Conservation (phyloP, 2,113 vertebrate species). For the Elanoides forficatus region DNA sequence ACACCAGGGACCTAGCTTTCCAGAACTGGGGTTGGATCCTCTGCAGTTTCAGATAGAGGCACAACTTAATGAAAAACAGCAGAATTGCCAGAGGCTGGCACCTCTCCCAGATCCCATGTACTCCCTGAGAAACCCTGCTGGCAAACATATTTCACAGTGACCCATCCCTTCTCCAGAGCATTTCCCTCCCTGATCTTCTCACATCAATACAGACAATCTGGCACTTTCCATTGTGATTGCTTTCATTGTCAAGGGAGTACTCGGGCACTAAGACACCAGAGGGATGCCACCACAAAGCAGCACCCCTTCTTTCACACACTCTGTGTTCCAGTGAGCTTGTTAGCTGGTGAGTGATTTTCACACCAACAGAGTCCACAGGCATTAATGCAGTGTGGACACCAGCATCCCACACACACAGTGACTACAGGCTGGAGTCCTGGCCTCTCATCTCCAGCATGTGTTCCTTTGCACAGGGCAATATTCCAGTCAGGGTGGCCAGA, state of each 20-base stretch:
- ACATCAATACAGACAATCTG: background rate
- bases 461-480: background rate
- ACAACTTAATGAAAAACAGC: background rate
- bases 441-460: background rate
- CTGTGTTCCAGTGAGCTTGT: background rate
- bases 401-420: accelerated
- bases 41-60: background rate
- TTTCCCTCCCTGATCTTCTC: background rate
- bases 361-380: background rate
- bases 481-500: background rate
- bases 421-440: background rate
- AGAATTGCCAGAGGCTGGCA: background rate
- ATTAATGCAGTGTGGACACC: background rate
- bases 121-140: background rate
- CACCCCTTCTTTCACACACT: background rate
- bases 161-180: background rate
- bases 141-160: background rate
- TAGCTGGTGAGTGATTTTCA: background rate
- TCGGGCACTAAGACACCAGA: background rate
- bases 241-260: background rate
- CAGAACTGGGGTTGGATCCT: background rate
- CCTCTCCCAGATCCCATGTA: background rate
- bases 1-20: background rate
- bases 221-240: background rate
- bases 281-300: background rate